Evolutionary conservation across 2,113 vertebrate genomes (phyloP).

Genomic region (Phocoena sinus): DNA sequence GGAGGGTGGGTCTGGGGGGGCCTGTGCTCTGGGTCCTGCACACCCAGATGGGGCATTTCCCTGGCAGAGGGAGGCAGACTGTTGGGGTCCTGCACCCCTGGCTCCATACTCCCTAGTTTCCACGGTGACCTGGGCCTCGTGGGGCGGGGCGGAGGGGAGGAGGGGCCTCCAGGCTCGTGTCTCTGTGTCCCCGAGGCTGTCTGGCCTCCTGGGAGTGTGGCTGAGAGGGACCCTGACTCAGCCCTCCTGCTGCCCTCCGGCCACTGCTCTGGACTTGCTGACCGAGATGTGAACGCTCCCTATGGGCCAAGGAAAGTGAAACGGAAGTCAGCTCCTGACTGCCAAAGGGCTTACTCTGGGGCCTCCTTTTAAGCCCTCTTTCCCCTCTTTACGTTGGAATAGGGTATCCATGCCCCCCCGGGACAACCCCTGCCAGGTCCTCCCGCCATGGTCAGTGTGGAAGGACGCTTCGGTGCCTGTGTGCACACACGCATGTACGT

Average conservation of each 20-base stretch:
- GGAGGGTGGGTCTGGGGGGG: too few relatives aligned
- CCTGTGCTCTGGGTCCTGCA: neutral
- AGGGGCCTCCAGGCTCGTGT: accelerated
- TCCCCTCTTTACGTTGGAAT: accelerated
- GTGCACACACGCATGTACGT: accelerated
- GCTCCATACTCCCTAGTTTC: neutral
- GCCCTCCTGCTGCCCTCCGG: neutral
- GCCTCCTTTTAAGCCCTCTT: neutral
- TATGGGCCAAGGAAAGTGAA: too few relatives aligned
- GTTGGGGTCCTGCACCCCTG: neutral
- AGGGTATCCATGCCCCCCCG: accelerated
- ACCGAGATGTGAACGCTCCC: accelerated
- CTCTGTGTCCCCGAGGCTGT: neutral
- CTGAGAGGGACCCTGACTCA: neutral
- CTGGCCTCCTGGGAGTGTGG: neutral
- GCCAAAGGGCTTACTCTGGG: accelerated
- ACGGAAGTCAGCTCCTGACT: accelerated
- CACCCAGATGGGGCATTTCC: neutral
- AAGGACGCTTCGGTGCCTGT: accelerated
- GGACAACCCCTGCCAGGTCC: too few relatives aligned
- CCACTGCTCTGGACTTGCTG: accelerated
- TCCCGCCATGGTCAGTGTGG: accelerated
- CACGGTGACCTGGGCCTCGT: neutral
- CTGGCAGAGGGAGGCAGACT: neutral
- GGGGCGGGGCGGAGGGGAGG: neutral